Percentiles rank a stretch among this genome's conserved stretches.
Conservation (phyloP, 2,797 vertebrate species). For the Prionace glauca region DNA sequence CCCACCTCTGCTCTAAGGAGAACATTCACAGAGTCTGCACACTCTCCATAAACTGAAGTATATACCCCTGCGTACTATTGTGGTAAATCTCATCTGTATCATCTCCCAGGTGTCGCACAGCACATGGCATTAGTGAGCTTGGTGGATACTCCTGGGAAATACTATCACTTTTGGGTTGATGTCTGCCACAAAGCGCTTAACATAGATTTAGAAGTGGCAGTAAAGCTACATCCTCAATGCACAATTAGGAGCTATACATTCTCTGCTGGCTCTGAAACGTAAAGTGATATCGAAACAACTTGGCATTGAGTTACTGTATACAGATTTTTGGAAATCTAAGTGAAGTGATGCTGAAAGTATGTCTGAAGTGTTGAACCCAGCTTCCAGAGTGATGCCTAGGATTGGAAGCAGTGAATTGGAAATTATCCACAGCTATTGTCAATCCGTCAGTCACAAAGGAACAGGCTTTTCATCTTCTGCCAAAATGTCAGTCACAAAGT, state of each 20-base stretch:
- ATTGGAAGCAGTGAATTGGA: conserved; percentile 41
- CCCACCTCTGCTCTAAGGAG: too few relatives aligned
- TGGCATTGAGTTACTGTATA: not conserved
- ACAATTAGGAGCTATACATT: not conserved
- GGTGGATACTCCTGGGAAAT: not conserved
- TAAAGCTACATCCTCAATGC: not conserved
- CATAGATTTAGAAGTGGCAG: not conserved
- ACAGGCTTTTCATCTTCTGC: conserved; percentile 41
- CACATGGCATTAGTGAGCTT: not conserved
- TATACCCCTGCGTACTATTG: too few relatives aligned
- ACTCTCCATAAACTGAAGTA: too few relatives aligned
- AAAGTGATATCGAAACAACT: not conserved
- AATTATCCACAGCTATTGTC: conserved; percentile 28
- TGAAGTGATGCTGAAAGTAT: not conserved
- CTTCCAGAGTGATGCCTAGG: not conserved
- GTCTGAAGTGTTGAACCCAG: not conserved
- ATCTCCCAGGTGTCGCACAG: not conserved
- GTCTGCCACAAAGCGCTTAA: not conserved
- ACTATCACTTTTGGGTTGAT: not conserved
- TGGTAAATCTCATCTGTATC: too few relatives aligned
- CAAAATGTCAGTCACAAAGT: conserved; percentile 45
- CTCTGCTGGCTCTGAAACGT: not conserved
- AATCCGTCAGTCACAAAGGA: conserved; percentile 43
- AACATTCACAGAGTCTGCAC: too few relatives aligned
- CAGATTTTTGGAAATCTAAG: not conserved